phyloP scores from a whole-genome alignment of 2,113 vertebrate genomes.

The Lontra canadensis region DNA sequence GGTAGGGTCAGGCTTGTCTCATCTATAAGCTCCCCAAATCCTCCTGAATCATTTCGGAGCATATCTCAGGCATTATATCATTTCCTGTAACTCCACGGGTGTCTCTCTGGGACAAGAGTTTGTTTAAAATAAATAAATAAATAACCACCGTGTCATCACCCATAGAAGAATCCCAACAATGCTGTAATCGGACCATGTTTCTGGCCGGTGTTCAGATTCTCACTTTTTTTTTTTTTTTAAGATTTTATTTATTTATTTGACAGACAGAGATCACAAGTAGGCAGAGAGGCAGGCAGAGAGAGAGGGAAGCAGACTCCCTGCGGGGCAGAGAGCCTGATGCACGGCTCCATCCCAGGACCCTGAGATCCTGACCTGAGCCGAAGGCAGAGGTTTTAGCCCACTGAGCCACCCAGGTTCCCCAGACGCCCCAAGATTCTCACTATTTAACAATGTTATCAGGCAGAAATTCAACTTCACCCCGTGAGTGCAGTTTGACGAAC shows the following conservation, averaged over 20 bases:
- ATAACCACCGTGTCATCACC: not conserved
- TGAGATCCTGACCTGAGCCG: too few relatives aligned
- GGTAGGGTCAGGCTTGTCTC: not conserved
- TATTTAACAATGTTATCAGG: not conserved
- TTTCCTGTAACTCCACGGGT: not conserved
- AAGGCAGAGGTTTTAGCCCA: too few relatives aligned
- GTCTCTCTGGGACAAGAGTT: not conserved
- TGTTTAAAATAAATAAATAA: not conserved
- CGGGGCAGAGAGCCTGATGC: rapidly evolving
- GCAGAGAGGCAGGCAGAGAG: too few relatives aligned
- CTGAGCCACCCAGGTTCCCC: too few relatives aligned
- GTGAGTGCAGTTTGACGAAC: too few relatives aligned
- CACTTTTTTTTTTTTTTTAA: too few relatives aligned
- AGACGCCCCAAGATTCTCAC: too few relatives aligned
- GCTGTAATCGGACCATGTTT: not conserved
- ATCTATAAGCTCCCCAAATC: not conserved
- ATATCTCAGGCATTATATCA: not conserved
- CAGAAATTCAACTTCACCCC: too few relatives aligned
- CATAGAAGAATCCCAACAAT: not conserved
- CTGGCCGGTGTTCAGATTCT: not conserved
- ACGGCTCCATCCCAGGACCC: too few relatives aligned
- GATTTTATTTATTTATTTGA: too few relatives aligned
- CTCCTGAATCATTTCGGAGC: not conserved
- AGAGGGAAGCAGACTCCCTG: too few relatives aligned
- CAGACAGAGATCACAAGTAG: too few relatives aligned